Conservation (phyloP, 2,113 vertebrate genomes). For the Pangasianodon gigas region DNA sequence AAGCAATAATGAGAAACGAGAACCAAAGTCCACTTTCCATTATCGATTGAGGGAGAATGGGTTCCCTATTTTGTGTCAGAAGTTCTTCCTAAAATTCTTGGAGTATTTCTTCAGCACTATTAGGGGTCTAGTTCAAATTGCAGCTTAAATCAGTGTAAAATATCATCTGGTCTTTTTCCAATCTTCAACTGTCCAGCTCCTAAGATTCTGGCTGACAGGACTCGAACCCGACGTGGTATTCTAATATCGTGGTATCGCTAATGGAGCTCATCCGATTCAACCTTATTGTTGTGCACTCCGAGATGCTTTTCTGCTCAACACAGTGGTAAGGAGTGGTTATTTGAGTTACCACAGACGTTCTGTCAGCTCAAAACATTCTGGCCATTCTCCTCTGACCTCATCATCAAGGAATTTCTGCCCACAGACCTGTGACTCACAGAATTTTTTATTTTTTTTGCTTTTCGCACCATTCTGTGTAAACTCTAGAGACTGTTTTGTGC, state of each 20-base stretch:
- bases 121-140: neutral
- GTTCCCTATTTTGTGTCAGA: neutral
- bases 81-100: neutral
- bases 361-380: neutral
- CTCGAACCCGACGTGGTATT: neutral
- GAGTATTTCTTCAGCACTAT: neutral
- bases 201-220: neutral
- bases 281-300: neutral
- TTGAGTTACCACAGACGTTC: no score
- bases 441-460: neutral
- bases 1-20: constrained; percentile 62
- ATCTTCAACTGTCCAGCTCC: neutral
- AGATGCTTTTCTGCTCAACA: neutral
- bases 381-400: neutral
- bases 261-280: neutral
- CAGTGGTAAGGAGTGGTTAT: neutral
- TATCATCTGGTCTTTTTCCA: neutral
- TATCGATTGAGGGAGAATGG: no score
- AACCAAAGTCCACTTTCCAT: neutral
- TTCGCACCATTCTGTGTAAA: neutral
- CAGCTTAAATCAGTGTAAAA: neutral
- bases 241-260: neutral
- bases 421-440: neutral
- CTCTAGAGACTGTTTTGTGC: neutral
- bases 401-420: neutral